These are phyloP conservation scores for Agrilus biguttatus DNA, from an alignment of 2,888 invertebrate species.

Conservation along the genomic window DNA sequence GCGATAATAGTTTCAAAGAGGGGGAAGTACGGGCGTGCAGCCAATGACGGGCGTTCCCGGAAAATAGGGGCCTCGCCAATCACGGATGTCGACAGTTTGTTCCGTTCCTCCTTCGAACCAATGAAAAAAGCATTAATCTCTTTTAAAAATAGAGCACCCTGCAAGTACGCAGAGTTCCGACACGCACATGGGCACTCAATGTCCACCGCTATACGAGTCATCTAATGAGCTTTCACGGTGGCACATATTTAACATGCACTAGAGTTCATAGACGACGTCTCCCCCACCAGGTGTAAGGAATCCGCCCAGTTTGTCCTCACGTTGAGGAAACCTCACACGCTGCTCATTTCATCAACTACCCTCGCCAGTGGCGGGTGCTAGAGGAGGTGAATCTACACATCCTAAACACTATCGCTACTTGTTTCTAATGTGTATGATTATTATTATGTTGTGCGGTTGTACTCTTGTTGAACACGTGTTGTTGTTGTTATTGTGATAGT, in stretches of 20 bases:
- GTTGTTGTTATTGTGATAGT: conserved; percentile 9
- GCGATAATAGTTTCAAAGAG: conserved; percentile 27
- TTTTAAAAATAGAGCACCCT: conserved; percentile 33
- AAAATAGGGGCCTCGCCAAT: conserved; percentile 25
- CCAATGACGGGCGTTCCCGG: conserved; percentile 28
- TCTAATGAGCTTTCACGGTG: conserved; percentile 33
- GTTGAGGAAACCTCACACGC: background rate
- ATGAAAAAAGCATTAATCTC: conserved; percentile 38
- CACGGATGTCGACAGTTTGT: conserved; percentile 18
- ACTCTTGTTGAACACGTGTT: conserved; percentile 19
- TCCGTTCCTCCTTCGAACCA: conserved; percentile 32
- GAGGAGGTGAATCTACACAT: conserved; percentile 7
- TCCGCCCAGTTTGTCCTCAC: no score
- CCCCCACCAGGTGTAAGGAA: conserved; percentile 12
- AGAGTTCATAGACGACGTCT: conserved; percentile 31
- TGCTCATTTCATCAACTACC: conserved; percentile 14
- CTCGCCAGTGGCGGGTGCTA: conserved; percentile 11
- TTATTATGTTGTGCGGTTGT: conserved; percentile 22
- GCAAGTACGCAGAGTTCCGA: conserved; percentile 27
- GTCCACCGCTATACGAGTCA: conserved; percentile 28
- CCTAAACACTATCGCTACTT: no score
- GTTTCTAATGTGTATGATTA: background rate
- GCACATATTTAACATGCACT: conserved; percentile 34
- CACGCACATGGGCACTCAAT: conserved; percentile 25
- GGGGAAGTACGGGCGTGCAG: conserved; percentile 24